These are phyloP conservation scores for Zaprionus lineosus DNA, from an alignment of 2,888 invertebrate genomes.

Conservation along the genomic window DNA sequence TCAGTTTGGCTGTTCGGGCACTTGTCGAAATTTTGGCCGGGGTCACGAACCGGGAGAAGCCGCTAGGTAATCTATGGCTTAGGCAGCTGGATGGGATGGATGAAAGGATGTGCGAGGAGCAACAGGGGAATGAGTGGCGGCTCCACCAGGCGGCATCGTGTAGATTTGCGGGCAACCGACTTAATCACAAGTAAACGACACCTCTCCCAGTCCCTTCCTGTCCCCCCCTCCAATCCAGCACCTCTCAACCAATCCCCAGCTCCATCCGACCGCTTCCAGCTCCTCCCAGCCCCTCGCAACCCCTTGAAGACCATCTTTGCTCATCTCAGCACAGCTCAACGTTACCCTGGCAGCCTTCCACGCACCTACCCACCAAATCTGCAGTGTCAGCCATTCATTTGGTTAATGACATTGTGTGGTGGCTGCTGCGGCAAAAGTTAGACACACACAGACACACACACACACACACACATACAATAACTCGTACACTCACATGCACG, in stretches of 20 bases:
- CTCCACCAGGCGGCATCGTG: neutral
- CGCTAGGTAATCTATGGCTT: conserved; percentile 61
- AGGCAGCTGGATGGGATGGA: conserved; percentile 2
- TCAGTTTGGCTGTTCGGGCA: conserved; percentile 21
- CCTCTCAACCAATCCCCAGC: no score
- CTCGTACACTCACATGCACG: conserved; percentile 13
- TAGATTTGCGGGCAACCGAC: conserved; percentile 55
- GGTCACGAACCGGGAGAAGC: conserved; percentile 45
- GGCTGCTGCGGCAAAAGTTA: conserved; percentile 72
- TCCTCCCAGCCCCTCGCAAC: no score
- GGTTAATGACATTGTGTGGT: conserved; percentile 77
- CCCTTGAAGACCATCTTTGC: no score
- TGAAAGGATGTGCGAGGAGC: neutral
- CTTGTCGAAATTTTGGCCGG: conserved; percentile 52
- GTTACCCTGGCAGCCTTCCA: neutral
- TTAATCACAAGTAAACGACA: conserved; percentile 75
- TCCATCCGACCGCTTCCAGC: no score
- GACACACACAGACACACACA: conserved; percentile 28
- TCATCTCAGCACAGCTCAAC: no score
- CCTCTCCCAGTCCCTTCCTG: no score
- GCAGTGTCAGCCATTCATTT: conserved; percentile 77
- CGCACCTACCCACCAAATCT: conserved; percentile 49
- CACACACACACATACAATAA: conserved; percentile 14
- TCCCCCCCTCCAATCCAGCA: neutral
- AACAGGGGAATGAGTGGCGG: neutral